A percentile compares a stretch with the other conserved stretches of the same genome.
phyloP scores from a whole-genome alignment of 2,888 invertebrate species.

The Blastobasis adustella region DNA sequence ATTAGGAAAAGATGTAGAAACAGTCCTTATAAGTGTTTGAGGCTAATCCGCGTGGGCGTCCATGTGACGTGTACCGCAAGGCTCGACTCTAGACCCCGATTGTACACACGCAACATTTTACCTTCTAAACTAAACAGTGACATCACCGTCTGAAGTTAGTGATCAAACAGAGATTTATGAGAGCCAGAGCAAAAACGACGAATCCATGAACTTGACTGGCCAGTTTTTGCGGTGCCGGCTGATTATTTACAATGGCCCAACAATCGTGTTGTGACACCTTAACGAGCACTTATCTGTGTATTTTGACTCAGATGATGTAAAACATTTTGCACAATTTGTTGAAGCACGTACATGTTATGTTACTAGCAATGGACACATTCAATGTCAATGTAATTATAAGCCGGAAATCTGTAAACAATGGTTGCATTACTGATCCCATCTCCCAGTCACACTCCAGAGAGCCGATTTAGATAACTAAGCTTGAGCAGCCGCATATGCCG shows the following conservation, averaged over 20 bases:
- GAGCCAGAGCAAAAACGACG: slow-evolving; percentile 13
- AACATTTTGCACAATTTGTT: not conserved
- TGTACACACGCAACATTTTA: slow-evolving; percentile 40
- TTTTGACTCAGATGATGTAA: not conserved
- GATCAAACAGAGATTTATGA: slow-evolving; percentile 19
- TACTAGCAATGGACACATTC: no score
- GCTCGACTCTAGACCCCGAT: slow-evolving; percentile 30
- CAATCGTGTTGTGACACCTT: not conserved
- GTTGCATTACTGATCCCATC: not conserved
- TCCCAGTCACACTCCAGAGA: not conserved
- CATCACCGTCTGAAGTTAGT: slow-evolving; percentile 51
- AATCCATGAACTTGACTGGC: slow-evolving; percentile 33
- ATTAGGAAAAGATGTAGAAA: slow-evolving; percentile 19
- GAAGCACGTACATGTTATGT: not conserved
- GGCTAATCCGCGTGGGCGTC: slow-evolving; percentile 38
- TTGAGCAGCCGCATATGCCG: no score
- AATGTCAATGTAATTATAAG: not conserved
- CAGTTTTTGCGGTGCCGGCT: slow-evolving; percentile 3
- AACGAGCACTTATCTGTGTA: not conserved
- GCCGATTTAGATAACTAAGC: not conserved
- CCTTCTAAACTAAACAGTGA: slow-evolving; percentile 50
- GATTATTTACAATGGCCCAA: not conserved
- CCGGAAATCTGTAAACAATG: not conserved
- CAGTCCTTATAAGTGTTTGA: slow-evolving; percentile 30
- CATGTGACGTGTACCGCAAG: slow-evolving; percentile 39